These are phyloP conservation scores for Thecocarcelia acutangulata DNA, from an alignment of 2,888 invertebrate species.

Conservation along the genomic window DNA sequence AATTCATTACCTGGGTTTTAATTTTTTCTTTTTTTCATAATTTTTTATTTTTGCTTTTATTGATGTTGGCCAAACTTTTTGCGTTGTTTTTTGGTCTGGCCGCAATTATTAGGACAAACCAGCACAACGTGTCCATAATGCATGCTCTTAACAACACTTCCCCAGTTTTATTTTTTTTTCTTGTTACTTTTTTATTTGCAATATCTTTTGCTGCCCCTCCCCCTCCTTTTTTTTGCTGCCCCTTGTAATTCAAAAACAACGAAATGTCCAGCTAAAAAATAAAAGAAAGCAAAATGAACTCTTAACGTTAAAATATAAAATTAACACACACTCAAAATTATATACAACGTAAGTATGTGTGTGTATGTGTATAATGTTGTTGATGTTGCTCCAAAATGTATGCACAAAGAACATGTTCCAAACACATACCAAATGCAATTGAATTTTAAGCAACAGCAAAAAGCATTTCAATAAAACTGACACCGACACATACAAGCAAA, in stretches of 20 bases:
- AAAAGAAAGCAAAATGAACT: constrained; percentile 38
- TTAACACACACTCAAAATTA: constrained; percentile 72
- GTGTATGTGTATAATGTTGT: background rate
- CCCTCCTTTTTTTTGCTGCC: background rate
- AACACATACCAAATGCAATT: constrained; percentile 66
- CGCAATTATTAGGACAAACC: constrained; percentile 73
- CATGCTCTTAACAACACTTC: constrained; percentile 68
- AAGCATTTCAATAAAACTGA: constrained; percentile 53
- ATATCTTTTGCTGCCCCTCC: constrained; percentile 3
- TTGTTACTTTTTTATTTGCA: constrained; percentile 4
- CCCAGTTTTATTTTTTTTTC: constrained; percentile 40
- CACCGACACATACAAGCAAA: background rate
- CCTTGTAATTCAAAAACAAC: constrained; percentile 13
- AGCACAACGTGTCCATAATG: constrained; percentile 69
- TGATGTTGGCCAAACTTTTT: constrained; percentile 45
- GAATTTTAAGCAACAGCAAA: constrained; percentile 58
- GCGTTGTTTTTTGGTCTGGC: constrained; percentile 64
- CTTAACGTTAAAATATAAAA: constrained; percentile 69
- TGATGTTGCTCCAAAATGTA: constrained; percentile 54
- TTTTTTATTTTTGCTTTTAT: constrained; percentile 8
- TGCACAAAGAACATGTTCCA: constrained; percentile 70
- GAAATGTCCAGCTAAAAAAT: constrained; percentile 7
- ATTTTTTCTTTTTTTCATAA: constrained; percentile 12
- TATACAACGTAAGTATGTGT: constrained; percentile 43
- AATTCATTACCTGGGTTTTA: constrained; percentile 42